Evolutionary conservation across 2,113 vertebrate species (phyloP).

Genomic region (Cercopithecus mona): DNA sequence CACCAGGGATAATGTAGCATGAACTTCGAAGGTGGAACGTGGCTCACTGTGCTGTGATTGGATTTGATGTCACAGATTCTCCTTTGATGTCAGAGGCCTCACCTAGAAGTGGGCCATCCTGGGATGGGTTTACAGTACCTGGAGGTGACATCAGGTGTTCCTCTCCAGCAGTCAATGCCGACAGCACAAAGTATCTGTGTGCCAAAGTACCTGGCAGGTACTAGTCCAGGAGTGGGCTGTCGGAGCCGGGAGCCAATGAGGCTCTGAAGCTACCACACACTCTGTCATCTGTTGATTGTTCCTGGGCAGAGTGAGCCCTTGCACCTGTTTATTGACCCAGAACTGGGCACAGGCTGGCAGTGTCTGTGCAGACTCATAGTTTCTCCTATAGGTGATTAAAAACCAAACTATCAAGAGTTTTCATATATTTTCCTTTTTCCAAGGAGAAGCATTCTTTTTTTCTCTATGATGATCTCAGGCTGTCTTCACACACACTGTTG

Average conservation of each 20-base stretch:
- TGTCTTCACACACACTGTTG: no score
- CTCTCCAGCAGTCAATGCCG: background rate
- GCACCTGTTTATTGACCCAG: background rate
- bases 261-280: background rate
- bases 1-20: background rate
- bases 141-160: background rate
- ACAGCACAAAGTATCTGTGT: background rate
- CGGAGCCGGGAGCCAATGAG: background rate
- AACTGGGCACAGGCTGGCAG: background rate
- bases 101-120: background rate
- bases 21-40: no score
- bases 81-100: background rate
- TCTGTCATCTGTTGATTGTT: background rate
- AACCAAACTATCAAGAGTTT: background rate
- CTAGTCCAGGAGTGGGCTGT: background rate
- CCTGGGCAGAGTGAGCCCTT: background rate
- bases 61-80: background rate
- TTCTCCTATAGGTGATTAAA: background rate
- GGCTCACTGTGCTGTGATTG: background rate
- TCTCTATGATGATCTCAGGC: background rate
- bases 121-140: background rate
- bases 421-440: background rate
- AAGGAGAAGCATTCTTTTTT: background rate
- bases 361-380: background rate
- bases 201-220: background rate